Conservation (phyloP, 2,113 vertebrate species). For the Chiloscyllium plagiosum region DNA sequence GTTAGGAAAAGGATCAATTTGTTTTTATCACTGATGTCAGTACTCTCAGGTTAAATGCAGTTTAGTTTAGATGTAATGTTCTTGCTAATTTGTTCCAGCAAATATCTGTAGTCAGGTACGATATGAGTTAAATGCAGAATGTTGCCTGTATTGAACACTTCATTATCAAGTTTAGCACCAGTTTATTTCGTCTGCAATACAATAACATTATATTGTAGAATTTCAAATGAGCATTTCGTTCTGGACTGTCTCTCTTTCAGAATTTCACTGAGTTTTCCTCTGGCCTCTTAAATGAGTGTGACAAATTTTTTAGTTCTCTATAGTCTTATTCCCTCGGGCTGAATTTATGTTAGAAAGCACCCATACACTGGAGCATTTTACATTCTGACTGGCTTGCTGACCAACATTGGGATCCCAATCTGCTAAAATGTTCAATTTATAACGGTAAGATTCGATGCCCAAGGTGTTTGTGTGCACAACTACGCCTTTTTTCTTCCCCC, state of each 20-base stretch:
- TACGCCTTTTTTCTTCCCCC: too few relatives aligned
- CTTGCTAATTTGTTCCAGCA: neutral
- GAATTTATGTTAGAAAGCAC: neutral
- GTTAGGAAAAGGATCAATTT: neutral
- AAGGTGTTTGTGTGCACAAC: too few relatives aligned
- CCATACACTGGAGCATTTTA: neutral
- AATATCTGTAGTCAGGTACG: neutral
- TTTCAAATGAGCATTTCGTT: neutral
- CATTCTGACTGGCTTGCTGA: neutral
- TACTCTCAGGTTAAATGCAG: neutral
- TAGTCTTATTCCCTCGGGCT: neutral
- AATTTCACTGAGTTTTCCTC: neutral
- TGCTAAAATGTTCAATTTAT: neutral
- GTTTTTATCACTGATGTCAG: neutral
- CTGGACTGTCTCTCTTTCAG: neutral
- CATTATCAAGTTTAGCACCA: neutral
- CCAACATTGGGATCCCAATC: too few relatives aligned
- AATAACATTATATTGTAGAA: neutral
- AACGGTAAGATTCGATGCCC: neutral
- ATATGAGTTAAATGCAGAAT: neutral
- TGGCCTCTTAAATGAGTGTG: neutral
- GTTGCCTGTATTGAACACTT: neutral
- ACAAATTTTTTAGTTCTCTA: neutral
- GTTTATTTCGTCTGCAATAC: neutral
- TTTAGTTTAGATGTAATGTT: neutral